A percentile compares a stretch with the other conserved stretches of the same genome.
These are phyloP conservation scores for Esperia sulphurella DNA, from an alignment of 2,888 invertebrate species.

Conservation along the genomic window DNA sequence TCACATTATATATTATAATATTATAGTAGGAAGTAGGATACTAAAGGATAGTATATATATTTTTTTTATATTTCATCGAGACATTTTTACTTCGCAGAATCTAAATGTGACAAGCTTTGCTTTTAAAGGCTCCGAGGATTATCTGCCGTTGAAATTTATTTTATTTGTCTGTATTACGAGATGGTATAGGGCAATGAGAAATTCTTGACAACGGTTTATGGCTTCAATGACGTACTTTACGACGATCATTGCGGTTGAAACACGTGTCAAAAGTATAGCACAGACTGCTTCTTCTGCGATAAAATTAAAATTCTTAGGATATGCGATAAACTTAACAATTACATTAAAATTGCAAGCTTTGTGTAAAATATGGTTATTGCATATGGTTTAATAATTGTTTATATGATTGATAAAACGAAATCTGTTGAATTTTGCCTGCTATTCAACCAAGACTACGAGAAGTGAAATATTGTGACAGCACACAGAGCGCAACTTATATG, in stretches of 20 bases:
- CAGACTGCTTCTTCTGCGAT: neutral
- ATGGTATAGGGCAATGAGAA: conserved; percentile 55
- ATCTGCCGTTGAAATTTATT: conserved; percentile 34
- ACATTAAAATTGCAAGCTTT: no score
- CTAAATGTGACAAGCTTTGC: neutral
- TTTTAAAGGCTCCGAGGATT: conserved; percentile 14
- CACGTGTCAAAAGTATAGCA: conserved; percentile 53
- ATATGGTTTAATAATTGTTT: no score
- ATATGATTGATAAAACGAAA: no score
- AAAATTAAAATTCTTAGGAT: conserved; percentile 6
- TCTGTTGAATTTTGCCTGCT: no score
- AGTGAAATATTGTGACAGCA: neutral
- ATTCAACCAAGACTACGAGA: no score
- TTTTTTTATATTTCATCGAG: no score
- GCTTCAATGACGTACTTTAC: conserved; percentile 65
- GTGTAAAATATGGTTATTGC: no score
- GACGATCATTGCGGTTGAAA: conserved; percentile 50
- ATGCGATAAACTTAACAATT: no score
- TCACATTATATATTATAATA: no score
- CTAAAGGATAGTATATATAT: no score
- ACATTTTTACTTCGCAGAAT: neutral
- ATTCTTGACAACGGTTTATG: conserved; percentile 67
- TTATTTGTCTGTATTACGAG: conserved; percentile 43
- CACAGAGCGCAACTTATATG: conserved; percentile 4
- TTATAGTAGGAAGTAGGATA: no score